Conservation (phyloP, 2,797 vertebrate genomes). For the Pipistrellus pygmaeus region DNA sequence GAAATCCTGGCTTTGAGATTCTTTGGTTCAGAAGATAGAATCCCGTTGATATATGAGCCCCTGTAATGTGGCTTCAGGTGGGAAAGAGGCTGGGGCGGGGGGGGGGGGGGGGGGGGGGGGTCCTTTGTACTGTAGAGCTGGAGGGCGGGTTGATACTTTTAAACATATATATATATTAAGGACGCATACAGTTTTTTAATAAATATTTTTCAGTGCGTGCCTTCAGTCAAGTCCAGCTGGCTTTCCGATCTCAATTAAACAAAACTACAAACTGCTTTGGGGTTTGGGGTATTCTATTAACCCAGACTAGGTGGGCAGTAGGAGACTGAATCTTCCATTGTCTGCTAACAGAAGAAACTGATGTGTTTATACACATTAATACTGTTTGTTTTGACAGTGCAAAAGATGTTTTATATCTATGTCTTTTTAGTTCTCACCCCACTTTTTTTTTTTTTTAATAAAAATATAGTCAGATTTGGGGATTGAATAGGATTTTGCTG, state of each 20-base stretch:
- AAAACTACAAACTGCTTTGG: conserved; percentile 44
- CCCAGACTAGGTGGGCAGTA: background rate
- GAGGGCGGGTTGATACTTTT: background rate
- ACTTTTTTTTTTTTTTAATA: conserved; percentile 28
- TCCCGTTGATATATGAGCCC: background rate
- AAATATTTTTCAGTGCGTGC: conserved; percentile 42
- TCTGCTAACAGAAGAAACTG: conserved; percentile 64
- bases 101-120: background rate
- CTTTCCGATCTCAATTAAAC: conserved; percentile 36
- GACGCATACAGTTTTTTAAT: conserved; percentile 16
- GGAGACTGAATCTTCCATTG: background rate
- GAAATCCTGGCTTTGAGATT: conserved; percentile 9
- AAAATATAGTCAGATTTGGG: conserved; percentile 30
- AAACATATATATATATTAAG: background rate
- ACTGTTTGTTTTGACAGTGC: conserved; percentile 57
- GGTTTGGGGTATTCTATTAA: conserved; percentile 26
- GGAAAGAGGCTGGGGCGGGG: conserved; percentile 17
- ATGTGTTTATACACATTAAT: conserved; percentile 44
- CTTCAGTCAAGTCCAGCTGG: background rate
- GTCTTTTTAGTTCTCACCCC: background rate
- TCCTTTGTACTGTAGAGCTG: background rate
- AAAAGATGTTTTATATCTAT: conserved; percentile 26
- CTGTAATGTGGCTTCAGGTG: background rate
- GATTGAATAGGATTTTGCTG: conserved; percentile 53
- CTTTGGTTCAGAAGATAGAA: background rate